A percentile compares a stretch with the other conserved stretches of the same genome.
Conservation (phyloP, 2,888 invertebrate species). For the Limnephilus rhombicus region DNA sequence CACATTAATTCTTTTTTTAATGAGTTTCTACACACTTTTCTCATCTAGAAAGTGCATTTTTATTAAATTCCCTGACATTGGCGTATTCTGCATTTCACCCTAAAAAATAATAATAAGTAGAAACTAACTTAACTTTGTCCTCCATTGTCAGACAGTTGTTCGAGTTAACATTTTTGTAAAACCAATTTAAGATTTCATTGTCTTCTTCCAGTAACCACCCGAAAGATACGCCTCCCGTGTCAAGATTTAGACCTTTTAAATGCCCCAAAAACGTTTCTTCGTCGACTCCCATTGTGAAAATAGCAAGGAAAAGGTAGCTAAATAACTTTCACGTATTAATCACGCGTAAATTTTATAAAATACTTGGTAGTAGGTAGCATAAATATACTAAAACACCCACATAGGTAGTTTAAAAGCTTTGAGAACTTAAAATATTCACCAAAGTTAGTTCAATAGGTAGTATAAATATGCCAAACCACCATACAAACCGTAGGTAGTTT, state of each 20-base stretch:
- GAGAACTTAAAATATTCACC: neutral
- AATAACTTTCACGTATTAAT: neutral
- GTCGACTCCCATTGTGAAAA: constrained; percentile 51
- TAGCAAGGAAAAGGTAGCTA: too few relatives aligned
- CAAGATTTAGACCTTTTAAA: constrained; percentile 51
- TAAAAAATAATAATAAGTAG: neutral
- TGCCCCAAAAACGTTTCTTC: constrained; percentile 52
- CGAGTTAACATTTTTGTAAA: constrained; percentile 51
- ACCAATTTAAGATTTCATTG: constrained; percentile 60
- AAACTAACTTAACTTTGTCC: constrained; percentile 48
- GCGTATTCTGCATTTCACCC: too few relatives aligned
- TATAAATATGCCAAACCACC: too few relatives aligned
- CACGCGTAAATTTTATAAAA: too few relatives aligned
- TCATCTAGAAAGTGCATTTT: too few relatives aligned
- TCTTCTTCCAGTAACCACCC: constrained; percentile 57
- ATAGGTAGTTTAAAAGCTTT: too few relatives aligned
- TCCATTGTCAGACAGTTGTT: constrained; percentile 51
- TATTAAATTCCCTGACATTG: too few relatives aligned
- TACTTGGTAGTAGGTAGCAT: too few relatives aligned
- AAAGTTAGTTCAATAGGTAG: neutral
- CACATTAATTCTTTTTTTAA: too few relatives aligned
- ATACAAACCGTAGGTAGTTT: neutral
- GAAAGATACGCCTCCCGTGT: constrained; percentile 51
- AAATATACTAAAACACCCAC: too few relatives aligned
- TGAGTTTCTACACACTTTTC: too few relatives aligned